Evolutionary conservation across 2,113 vertebrate species (phyloP), one percentile per base, ranked within the genome.

Genomic region (Dascyllus trimaculatus): DNA sequence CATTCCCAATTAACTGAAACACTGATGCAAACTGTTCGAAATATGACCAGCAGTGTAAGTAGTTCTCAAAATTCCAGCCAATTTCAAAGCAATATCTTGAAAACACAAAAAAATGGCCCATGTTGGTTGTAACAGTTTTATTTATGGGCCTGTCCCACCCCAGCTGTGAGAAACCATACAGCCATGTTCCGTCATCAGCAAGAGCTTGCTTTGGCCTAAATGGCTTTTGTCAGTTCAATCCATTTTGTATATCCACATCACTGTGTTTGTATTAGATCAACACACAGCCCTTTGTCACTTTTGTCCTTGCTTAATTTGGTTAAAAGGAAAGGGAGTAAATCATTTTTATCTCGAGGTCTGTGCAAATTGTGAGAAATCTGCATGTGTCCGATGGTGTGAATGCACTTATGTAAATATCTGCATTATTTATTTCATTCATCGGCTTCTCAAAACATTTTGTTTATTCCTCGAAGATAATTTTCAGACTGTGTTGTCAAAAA

Each of bases 271-370:
- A 85, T 85, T 86, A 78, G 68, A 89, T 79, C 82, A 87, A 72
- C 71, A 75, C 66, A 17, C 61, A 76, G 82, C 83, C 57, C 71
- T 21, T 57, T 85, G 82, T 75, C 85, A 71, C 84, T 65, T 73
- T 48, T 14, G 68, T 54, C 64, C 58, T 67, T 62, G 35, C 70
- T 76, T 93, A 82, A 94, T 94, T 91, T 91, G 61, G 82, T 89
- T 90, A 91, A 91, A 91, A 93, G 84, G 85, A 52, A 80, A 67
- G n/a, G 17, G 57, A 83, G 72, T 93, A 92, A 92, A 93, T 93
- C 78, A 89, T 82, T 49, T 82, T 82, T 59, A 82, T 68, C 67
- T 67, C 54, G 1, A 15, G 52, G 53, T 15, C 51, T 13, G 53
- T 26, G 71, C 46, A 52, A 68, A 78, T 63, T 67, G 35, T 3